phyloP scores from a whole-genome alignment of 2,113 vertebrate species.

The Paralichthys olivaceus region DNA sequence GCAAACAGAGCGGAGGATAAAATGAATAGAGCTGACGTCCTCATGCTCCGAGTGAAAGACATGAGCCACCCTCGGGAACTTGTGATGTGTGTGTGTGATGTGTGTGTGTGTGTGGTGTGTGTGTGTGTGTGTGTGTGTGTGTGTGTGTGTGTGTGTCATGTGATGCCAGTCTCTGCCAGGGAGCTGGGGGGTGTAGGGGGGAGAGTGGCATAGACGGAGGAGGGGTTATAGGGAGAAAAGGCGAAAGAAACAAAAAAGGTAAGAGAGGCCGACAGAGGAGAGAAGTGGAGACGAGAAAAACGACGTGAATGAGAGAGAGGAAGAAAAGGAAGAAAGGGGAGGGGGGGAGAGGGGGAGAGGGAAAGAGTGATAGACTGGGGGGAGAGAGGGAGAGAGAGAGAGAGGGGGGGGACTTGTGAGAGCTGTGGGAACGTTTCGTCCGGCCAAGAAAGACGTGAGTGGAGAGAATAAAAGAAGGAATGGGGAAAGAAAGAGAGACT shows the following conservation, averaged over 20 bases:
- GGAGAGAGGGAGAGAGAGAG: background rate
- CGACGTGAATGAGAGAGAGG: slow-evolving; percentile 49
- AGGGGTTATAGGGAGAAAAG: slow-evolving; percentile 12
- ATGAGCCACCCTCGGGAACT: slow-evolving; percentile 44
- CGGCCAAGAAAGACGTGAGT: slow-evolving; percentile 73
- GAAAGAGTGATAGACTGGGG: slow-evolving; percentile 33
- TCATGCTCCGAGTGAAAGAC: slow-evolving; percentile 53
- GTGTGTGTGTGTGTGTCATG: slow-evolving; percentile 63
- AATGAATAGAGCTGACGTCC: slow-evolving; percentile 31
- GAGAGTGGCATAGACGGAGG: background rate
- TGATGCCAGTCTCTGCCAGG: slow-evolving; percentile 74
- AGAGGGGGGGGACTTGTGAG: slow-evolving; percentile 31
- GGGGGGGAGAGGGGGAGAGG: background rate
- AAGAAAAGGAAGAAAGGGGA: slow-evolving; percentile 7
- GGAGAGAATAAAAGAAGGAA: slow-evolving; percentile 73
- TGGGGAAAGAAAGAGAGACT: slow-evolving; percentile 75
- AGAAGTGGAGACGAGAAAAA: slow-evolving; percentile 42
- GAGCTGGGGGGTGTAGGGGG: slow-evolving; percentile 36
- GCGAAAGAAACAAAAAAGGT: slow-evolving; percentile 32
- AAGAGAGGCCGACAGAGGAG: slow-evolving; percentile 15
- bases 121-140: slow-evolving; percentile 36
- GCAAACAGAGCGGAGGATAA: slow-evolving; percentile 32
- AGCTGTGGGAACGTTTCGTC: slow-evolving; percentile 76
- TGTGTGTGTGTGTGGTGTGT: slow-evolving; percentile 28
- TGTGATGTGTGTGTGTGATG: slow-evolving; percentile 29